A percentile compares a stretch with the other conserved stretches of the same genome.
Evolutionary conservation across 2,113 vertebrate genomes (phyloP).

Genomic region (Nothobranchius kuhntae): DNA sequence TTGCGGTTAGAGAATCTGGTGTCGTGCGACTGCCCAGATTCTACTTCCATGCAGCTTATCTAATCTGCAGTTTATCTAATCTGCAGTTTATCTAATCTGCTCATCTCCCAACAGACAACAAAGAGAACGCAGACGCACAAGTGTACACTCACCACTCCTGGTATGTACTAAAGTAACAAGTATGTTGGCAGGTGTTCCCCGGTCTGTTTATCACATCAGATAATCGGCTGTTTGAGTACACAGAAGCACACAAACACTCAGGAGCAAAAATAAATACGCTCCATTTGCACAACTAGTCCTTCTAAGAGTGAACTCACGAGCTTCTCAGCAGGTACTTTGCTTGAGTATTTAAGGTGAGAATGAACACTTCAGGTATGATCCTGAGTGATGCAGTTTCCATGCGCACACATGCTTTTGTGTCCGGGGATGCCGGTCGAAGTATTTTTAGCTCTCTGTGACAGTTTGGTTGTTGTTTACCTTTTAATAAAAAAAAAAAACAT

Average conservation of each 20-base stretch:
- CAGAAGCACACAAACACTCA: slow-evolving; percentile 19
- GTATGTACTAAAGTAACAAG: slow-evolving; percentile 51
- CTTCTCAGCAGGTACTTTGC: neutral
- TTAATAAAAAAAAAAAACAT: slow-evolving; percentile 24
- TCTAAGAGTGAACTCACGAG: neutral
- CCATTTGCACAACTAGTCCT: neutral
- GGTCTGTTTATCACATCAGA: slow-evolving; percentile 54
- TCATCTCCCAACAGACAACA: slow-evolving; percentile 48
- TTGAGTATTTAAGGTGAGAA: neutral
- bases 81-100: slow-evolving; percentile 66
- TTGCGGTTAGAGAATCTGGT: slow-evolving; percentile 27
- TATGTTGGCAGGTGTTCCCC: slow-evolving; percentile 68
- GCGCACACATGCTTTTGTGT: neutral
- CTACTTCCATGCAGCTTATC: slow-evolving; percentile 50
- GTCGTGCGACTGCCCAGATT: slow-evolving; percentile 43
- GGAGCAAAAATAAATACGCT: neutral
- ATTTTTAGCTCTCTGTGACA: neutral
- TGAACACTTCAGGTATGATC: no score
- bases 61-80: slow-evolving; percentile 66
- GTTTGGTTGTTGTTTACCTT: slow-evolving; percentile 18
- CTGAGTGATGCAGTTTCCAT: no score
- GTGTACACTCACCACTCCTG: slow-evolving; percentile 17
- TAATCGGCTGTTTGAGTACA: slow-evolving; percentile 46
- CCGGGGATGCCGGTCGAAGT: neutral
- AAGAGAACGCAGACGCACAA: neutral